A percentile compares a stretch with the other conserved stretches of the same genome.
Evolutionary conservation across 2,888 invertebrate species (phyloP).

Genomic region (Oscheius sp.): DNA sequence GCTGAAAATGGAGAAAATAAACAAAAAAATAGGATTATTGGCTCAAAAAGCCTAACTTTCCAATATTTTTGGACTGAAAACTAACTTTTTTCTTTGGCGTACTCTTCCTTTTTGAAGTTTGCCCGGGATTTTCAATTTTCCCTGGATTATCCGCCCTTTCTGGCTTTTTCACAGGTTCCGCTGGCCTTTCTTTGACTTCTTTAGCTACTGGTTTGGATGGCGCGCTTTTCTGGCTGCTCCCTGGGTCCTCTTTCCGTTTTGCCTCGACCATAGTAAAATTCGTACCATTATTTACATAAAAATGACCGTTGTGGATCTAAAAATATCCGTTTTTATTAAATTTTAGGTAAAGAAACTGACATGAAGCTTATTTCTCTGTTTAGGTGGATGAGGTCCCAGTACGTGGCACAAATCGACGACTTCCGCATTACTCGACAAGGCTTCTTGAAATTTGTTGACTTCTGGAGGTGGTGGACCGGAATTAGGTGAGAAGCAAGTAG

Average conservation of each 20-base stretch:
- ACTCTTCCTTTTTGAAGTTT: neutral
- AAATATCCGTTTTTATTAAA: neutral
- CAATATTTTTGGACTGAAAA: neutral
- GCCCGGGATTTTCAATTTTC: neutral
- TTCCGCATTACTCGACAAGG: neutral
- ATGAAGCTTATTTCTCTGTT: conserved; percentile 24
- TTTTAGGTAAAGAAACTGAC: neutral
- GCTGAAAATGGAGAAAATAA: no score
- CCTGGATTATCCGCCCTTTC: no score
- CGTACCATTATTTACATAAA: conserved; percentile 10
- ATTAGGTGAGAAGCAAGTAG: neutral
- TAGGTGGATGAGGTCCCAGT: conserved; percentile 6
- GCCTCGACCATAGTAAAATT: neutral
- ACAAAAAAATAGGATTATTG: no score
- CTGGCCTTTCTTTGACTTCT: neutral
- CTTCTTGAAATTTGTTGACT: no score
- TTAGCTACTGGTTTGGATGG: neutral
- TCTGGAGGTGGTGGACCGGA: neutral
- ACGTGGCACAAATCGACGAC: conserved; percentile 3
- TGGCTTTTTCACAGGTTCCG: no score
- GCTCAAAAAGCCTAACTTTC: neutral
- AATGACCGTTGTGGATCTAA: conserved; percentile 16
- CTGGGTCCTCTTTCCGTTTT: no score
- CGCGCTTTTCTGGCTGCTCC: neutral
- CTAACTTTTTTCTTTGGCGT: neutral